A percentile compares a stretch with the other conserved stretches of the same genome.
These are phyloP conservation scores for Silvanus unidentatus DNA, from an alignment of 2,888 invertebrate genomes.

Conservation along the genomic window DNA sequence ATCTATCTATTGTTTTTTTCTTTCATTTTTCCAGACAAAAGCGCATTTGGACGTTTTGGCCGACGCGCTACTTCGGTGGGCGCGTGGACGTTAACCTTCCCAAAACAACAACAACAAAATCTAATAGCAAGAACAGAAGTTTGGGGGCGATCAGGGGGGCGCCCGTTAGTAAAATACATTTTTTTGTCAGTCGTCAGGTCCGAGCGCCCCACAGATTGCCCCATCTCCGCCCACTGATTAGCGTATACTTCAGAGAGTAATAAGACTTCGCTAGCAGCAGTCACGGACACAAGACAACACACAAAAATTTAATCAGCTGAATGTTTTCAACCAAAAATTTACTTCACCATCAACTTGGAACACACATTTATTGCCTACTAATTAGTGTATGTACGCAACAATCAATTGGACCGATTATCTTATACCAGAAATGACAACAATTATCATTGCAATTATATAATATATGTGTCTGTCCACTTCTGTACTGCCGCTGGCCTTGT, in stretches of 20 bases:
- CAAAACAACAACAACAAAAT: conserved; percentile 11
- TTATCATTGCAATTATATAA: too few relatives aligned
- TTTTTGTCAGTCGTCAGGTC: conserved; percentile 34
- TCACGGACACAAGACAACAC: conserved; percentile 22
- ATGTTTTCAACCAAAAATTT: not conserved
- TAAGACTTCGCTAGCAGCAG: conserved; percentile 44
- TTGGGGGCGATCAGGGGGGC: conserved; percentile 32
- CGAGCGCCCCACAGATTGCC: conserved; percentile 35
- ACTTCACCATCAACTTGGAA: not conserved
- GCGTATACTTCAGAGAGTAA: conserved; percentile 47
- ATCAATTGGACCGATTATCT: not conserved
- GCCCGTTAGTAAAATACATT: conserved; percentile 23
- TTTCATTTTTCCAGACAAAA: conserved; percentile 72
- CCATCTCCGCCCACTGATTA: conserved; percentile 36
- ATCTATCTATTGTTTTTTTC: too few relatives aligned
- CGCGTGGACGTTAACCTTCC: conserved; percentile 73
- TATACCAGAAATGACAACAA: not conserved
- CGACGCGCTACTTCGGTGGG: conserved; percentile 90
- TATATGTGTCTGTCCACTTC: conserved; percentile 23
- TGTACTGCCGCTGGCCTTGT: conserved; percentile 36
- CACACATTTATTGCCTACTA: too few relatives aligned
- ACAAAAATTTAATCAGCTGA: conserved; percentile 10
- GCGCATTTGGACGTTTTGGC: conserved; percentile 92
- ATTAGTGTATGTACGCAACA: too few relatives aligned
- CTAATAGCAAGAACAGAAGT: not conserved